These are phyloP conservation scores for Aphyosemion australe DNA, from an alignment of 2,113 vertebrate genomes.

Conservation along the genomic window DNA sequence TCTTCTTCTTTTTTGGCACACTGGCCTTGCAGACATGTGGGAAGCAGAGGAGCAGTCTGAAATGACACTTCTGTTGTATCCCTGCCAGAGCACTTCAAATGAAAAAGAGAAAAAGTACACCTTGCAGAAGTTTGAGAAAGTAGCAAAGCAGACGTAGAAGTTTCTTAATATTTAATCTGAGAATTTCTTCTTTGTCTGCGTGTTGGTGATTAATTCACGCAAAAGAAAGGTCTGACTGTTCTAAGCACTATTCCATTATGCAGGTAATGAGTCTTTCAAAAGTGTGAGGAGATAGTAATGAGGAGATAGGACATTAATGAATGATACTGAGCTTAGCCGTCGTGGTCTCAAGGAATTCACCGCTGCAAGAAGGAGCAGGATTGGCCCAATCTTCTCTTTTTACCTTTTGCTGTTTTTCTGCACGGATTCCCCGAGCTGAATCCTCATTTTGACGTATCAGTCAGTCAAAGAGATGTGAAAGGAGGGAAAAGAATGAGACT, in stretches of 20 bases:
- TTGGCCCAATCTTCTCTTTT: slow-evolving; percentile 51
- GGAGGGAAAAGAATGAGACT: slow-evolving; percentile 2
- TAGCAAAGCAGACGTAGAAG: slow-evolving; percentile 55
- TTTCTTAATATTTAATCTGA: slow-evolving; percentile 82
- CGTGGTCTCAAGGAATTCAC: slow-evolving; percentile 68
- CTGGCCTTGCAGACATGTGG: slow-evolving; percentile 22
- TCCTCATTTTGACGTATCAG: slow-evolving; percentile 61
- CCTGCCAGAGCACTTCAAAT: slow-evolving; percentile 21
- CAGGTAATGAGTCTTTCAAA: slow-evolving; percentile 86
- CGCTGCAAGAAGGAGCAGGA: slow-evolving; percentile 43
- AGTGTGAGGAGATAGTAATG: slow-evolving; percentile 82
- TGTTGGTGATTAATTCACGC: slow-evolving; percentile 80
- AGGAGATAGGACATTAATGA: slow-evolving; percentile 81
- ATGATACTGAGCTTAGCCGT: slow-evolving; percentile 78
- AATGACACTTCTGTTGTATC: slow-evolving; percentile 21
- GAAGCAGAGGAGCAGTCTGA: slow-evolving; percentile 10
- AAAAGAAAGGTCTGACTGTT: slow-evolving; percentile 81
- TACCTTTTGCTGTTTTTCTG: slow-evolving; percentile 54
- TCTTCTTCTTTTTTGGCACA: slow-evolving; percentile 6
- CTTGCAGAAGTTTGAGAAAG: slow-evolving; percentile 56
- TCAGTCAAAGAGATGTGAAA: slow-evolving; percentile 7
- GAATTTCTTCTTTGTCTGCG: slow-evolving; percentile 81
- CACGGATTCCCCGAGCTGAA: slow-evolving; percentile 59
- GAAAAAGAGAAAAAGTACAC: slow-evolving; percentile 29
- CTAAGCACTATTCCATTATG: slow-evolving; percentile 82